Evolutionary conservation across 2,888 invertebrate genomes (phyloP), one percentile per base, ranked within the genome.

Genomic region (Lithophane semibrunnea): DNA sequence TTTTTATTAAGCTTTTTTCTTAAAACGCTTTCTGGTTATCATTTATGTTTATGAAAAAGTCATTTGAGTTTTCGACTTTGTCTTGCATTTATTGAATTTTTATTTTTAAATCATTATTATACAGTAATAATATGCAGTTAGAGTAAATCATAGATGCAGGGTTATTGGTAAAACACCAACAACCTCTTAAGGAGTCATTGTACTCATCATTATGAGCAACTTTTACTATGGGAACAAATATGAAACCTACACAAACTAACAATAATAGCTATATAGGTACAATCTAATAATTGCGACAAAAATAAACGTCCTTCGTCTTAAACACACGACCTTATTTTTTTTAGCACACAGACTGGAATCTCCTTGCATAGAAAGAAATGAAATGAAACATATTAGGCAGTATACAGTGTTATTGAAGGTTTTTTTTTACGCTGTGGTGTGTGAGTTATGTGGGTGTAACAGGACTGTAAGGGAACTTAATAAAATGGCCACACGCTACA

Each of bases 401-500:
- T 77, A 54, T 9, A 52, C 67, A 44, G 65, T 61, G 37, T 21
- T 42, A 42, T 42, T 52, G 21, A 37, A 42, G 29, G 8, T 0
- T 12, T 64, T 77, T 54, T 64, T 42, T 66, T 84, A 76, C 2
- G 21, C 79, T 79, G 60, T 84, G 76, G 72, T 61, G 10, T 54
- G 5, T 69, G 12, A 68, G 24, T 65, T 65, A 42, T 64, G 65
- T 75, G 21, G 58, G 58, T 71, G 64, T 73, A 56, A 64, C 68
- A 71, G 56, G 29, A 67, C 12, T 78, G 49, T 78, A 63, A 61
- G 68, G 47, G 47, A 49, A 77, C 71, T 83, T 87, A 86, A 88
- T 88, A 90, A 90, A 86, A 88, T 82, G 82, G 82, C 79, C 80
- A 70, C 88, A 87, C 80, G 84, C 77, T 82, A 83, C 83, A 83